A percentile compares a stretch with the other conserved stretches of the same genome.
Evolutionary conservation across 2,888 invertebrate species (phyloP).

Genomic region (Hermaeophaga mercurialis): DNA sequence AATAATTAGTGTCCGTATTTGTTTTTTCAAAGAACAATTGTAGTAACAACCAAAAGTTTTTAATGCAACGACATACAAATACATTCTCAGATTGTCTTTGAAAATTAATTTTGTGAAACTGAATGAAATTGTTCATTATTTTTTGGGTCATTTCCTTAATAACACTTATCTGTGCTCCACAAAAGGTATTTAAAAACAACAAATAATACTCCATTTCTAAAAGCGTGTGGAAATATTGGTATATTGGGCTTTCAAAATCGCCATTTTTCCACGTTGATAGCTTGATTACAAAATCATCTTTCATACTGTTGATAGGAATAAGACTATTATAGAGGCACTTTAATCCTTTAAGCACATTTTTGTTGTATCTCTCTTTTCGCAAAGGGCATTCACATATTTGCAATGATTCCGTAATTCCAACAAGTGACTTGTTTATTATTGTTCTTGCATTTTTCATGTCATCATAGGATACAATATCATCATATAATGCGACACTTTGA

Average conservation of each 20-base stretch:
- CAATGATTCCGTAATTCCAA: slow-evolving; percentile 37
- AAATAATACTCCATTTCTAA: slow-evolving; percentile 44
- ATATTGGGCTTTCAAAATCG: slow-evolving; percentile 38
- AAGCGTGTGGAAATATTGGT: slow-evolving; percentile 46
- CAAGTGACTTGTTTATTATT: slow-evolving; percentile 42
- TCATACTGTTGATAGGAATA: slow-evolving; percentile 34
- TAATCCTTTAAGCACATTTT: slow-evolving; percentile 31
- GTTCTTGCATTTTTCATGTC: slow-evolving; percentile 38
- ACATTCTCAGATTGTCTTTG: slow-evolving; percentile 25
- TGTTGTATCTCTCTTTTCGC: slow-evolving; percentile 32
- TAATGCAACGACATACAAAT: slow-evolving; percentile 48
- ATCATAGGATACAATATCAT: slow-evolving; percentile 33
- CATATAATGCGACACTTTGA: slow-evolving; percentile 46
- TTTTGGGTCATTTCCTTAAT: slow-evolving; percentile 34
- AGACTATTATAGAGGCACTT: slow-evolving; percentile 30
- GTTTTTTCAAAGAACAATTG: slow-evolving; percentile 42
- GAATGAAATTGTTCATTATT: slow-evolving; percentile 45
- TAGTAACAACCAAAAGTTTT: slow-evolving; percentile 48
- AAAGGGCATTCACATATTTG: slow-evolving; percentile 29
- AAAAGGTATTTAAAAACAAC: slow-evolving; percentile 34
- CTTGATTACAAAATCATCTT: slow-evolving; percentile 39
- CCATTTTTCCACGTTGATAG: slow-evolving; percentile 29
- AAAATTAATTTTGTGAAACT: slow-evolving; percentile 42
- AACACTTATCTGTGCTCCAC: slow-evolving; percentile 30
- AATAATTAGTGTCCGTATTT: slow-evolving; percentile 34